Evolutionary conservation across 2,113 vertebrate genomes (phyloP), one percentile per base, ranked within the genome.

Genomic region (Carassius carassius): DNA sequence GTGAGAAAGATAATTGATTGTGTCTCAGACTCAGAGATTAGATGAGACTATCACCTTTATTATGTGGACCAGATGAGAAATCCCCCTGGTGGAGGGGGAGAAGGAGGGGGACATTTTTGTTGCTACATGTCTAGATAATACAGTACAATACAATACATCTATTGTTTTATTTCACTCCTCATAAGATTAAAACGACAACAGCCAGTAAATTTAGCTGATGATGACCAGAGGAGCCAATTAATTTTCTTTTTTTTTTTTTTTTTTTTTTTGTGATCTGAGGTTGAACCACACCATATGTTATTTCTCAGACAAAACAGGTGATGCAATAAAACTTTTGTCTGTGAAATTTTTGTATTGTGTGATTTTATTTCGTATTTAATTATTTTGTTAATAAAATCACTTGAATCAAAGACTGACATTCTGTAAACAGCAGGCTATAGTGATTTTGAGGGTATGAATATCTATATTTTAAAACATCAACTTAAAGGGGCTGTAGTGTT

Each of bases 211-310:
- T 54, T 2, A 54, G 69, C 29, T 5, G 10, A 67, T 17, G 32
- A 65, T 77, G 74, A 49, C 60, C 25, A 41, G 1, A 35, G 1
- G 19, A 75, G 25, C 63, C 63, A 56, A 84, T 84, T 63, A 51
- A 29, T 70, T 29, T 37, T 37, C 3, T 37, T 37, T 37, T 19
- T 70, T 11, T 41, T 41, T 37, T 6, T 1, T 37, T 37, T 6
- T 1, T 69, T 10, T 58, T 35, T 19, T 70, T 11, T 41, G 63
- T 72, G 29, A 9, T 82, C 23, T 72, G 8, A 82, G 49, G 21
- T 73, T 82, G 81, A 82, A 51, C 5, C 16, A 77, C n/a, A 17
- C 23, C 82, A 70, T 70, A 72, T 73, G 67, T 79, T 80, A 21
- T 79, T 78, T 60, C 8, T 63, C 8, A 37, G 37, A 74, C 51